phyloP scores from a whole-genome alignment of 1,140 invertebrate species.

The Micrasema minimum region DNA sequence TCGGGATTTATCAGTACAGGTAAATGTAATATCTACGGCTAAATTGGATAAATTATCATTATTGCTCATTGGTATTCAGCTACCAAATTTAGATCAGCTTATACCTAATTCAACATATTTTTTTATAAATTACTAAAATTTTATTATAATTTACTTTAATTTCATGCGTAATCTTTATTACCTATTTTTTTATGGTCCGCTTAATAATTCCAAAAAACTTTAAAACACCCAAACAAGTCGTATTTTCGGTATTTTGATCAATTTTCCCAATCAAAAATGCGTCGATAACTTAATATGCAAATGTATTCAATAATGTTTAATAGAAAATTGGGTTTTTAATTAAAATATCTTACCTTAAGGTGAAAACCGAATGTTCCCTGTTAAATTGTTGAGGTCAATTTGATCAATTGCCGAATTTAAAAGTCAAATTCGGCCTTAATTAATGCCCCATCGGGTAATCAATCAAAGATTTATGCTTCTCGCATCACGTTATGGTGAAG shows the following conservation, averaged over 20 bases:
- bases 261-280: slow-evolving; percentile 5
- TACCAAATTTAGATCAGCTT: too few relatives aligned
- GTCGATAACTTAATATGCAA: slow-evolving; percentile 22
- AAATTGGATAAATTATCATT: too few relatives aligned
- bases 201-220: too few relatives aligned
- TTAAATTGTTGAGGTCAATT: slow-evolving; percentile 20
- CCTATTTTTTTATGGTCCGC: too few relatives aligned
- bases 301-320: slow-evolving; percentile 25
- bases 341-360: slow-evolving; percentile 32
- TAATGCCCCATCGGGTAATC: slow-evolving; percentile 42
- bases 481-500: slow-evolving; percentile 16
- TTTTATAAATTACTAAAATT: too few relatives aligned
- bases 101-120: too few relatives aligned
- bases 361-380: slow-evolving; percentile 13
- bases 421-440: slow-evolving; percentile 49
- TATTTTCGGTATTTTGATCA: slow-evolving; percentile 6
- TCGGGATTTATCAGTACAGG: too few relatives aligned
- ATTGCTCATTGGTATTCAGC: too few relatives aligned
- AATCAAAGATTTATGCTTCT: slow-evolving; percentile 45
- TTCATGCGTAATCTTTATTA: too few relatives aligned
- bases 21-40: too few relatives aligned
- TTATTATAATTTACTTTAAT: too few relatives aligned
- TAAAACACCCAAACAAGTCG: too few relatives aligned
- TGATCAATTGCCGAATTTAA: slow-evolving; percentile 44
- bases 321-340: slow-evolving; percentile 26